Base-by-base conservation (phyloP, 2,797 vertebrate species). In the Percopsis omiscomaycus region DNA sequence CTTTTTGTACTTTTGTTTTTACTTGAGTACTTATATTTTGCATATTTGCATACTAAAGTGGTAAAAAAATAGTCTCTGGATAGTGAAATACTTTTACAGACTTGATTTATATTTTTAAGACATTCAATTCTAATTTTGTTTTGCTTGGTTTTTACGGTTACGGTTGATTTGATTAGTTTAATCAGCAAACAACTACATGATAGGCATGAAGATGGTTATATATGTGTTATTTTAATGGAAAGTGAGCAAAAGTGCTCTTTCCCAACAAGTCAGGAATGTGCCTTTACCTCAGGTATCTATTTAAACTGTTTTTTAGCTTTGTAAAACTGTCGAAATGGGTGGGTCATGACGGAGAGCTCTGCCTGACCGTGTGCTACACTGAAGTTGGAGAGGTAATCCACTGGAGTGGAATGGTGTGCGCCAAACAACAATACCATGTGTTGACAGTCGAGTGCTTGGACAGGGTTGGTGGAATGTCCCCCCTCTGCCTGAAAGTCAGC, bases 391-490 rank as follows among this genome's bases (percentile, higher is more conserved):
- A 82, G 80, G 82, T 79, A 77, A 73, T 64, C 86, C 80, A 83
- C 67, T 75, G 77, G 81, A 82, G 84, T 86, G 88, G 89, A 90
- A 90, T 80, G 83, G 79, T 80, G 77, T 8, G 55, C 79, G 81
- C 78, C 57, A 29, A 56, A 68, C 79, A 88, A 89, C 86, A 89
- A 90, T 87, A 80, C 80, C 1, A n/a, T 86, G 88, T 87, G 88
- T 91, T 90, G 90, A 91, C 86, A 88, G 85, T 75, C 14, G 71
- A 79, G 78, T 80, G 81, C 80, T 77, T 55, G 72, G 77, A 86
- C 86, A 32, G 82, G 78, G 74, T 87, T 75, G 13, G 71, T 80
- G 87, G 88, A 91, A 91, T 91, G 87, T 87, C 80, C 78, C 75
- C 75, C 69, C 71, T 78, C 79, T 66, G 74, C 84, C 68, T 75